Evolutionary conservation across 2,797 vertebrate genomes (phyloP), one percentile per base, ranked within the genome.

Genomic region (Sebastes trivittatus): DNA sequence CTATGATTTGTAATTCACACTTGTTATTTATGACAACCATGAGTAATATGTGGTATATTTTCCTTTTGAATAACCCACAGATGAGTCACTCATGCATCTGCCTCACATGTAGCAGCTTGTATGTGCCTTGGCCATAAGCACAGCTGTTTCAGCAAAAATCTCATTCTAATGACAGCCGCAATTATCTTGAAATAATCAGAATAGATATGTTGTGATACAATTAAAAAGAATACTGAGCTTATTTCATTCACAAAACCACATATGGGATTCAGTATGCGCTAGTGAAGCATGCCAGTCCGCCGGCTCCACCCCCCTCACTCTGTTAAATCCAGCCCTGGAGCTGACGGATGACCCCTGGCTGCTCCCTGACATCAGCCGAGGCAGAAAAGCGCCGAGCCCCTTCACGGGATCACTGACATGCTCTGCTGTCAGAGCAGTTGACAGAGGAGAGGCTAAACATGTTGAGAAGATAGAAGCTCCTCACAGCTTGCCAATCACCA

Each of bases 401-500:
- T 85, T 83, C 85, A 65, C 81, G 77, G 79, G 86, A 84, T 86
- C 87, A 75, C 80, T 93, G 91, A 94, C 93, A 93, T 91, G 83
- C 90, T 85, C 81, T 78, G 88, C 92, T 94, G 92, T 95, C 94
- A 95, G 70, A 86, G 84, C 63, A 46, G 87, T 89, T 90, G 89
- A 94, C 90, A 93, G 91, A 92, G 77, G 83, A 92, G 85, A 90
- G 76, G 84, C 82, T 95, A 91, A 94, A 94, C 85, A 87, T 79
- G 86, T 85, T 76, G 89, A 86, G 89, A 94, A 92, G 94, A 93
- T 86, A 93, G 60, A 89, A 87, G 79, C 79, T 87, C 81, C 78
- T 95, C 77, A 61, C 89, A 82, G 72, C 60, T 73, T 95, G 94
- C 89, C 95, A 95, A 89, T 96, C 93, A 94, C 69, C 70, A 78